Evolutionary conservation across 2,113 vertebrate species (phyloP).

Genomic region (Eclectus roratus): DNA sequence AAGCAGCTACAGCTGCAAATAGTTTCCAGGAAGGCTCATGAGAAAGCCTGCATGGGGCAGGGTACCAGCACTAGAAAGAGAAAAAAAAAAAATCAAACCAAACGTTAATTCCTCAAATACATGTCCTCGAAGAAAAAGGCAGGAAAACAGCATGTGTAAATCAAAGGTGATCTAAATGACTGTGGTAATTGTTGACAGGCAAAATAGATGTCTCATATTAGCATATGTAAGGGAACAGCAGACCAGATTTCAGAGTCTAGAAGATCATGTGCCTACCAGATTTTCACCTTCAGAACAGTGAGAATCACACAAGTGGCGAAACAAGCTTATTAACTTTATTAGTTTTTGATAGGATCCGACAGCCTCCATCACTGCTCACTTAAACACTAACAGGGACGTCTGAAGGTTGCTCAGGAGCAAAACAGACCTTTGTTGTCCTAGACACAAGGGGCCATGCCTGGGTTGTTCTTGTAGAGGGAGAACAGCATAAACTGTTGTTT

Average conservation of each 20-base stretch:
- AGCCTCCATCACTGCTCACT: constrained; percentile 10
- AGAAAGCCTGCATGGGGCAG: background rate
- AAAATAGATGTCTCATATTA: background rate
- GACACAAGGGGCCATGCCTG: background rate
- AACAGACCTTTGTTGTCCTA: background rate
- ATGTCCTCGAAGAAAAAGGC: background rate
- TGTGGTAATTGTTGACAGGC: background rate
- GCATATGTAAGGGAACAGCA: background rate
- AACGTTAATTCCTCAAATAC: background rate
- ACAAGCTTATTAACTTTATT: constrained; percentile 45
- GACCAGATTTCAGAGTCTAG: background rate
- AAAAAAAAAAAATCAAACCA: background rate
- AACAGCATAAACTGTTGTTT: background rate
- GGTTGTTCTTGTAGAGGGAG: background rate
- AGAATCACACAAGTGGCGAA: constrained; percentile 25
- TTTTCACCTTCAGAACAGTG: constrained; percentile 41
- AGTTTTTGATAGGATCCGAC: constrained; percentile 34
- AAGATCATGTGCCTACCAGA: background rate
- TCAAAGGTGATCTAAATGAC: background rate
- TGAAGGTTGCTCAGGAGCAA: constrained; percentile 33
- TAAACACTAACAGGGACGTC: constrained; percentile 1
- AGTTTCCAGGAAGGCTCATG: background rate
- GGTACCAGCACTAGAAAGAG: background rate
- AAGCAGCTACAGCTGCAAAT: background rate
- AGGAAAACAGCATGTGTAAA: background rate